phyloP scores from a whole-genome alignment of 2,797 vertebrate genomes.

The Erpetoichthys calabaricus region DNA sequence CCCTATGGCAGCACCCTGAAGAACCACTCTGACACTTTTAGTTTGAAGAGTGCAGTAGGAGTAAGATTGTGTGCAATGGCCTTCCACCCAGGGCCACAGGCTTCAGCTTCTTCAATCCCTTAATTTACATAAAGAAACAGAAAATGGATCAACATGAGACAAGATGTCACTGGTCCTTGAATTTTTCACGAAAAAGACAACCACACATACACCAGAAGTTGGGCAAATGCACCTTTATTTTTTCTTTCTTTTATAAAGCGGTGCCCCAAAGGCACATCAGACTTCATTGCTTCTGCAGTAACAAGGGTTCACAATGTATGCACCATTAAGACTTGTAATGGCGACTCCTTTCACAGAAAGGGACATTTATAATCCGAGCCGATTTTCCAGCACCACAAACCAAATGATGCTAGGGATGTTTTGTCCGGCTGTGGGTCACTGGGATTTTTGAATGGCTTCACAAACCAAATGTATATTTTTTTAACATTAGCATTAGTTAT shows the following conservation, averaged over 20 bases:
- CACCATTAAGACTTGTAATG: constrained; percentile 31
- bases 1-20: too few species aligned
- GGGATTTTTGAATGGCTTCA: neutral
- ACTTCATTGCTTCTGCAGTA: constrained; percentile 54
- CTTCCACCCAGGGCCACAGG: too few species aligned
- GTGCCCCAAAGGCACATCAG: constrained; percentile 70
- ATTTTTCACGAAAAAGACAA: too few species aligned
- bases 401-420: neutral
- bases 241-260: constrained; percentile 53
- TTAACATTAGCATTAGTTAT: neutral
- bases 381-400: constrained; percentile 19
- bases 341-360: constrained; percentile 94
- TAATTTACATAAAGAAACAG: too few species aligned
- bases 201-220: too few species aligned
- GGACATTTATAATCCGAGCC: constrained; percentile 42
- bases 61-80: too few species aligned
- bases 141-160: too few species aligned
- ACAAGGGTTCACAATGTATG: constrained; percentile 29
- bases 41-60: too few species aligned
- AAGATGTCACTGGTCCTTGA: too few species aligned
- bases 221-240: constrained; percentile 68
- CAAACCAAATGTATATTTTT: neutral
- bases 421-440: neutral
- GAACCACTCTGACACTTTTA: too few species aligned
- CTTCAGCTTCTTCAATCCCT: too few species aligned